A percentile compares a stretch with the other conserved stretches of the same genome.
phyloP scores from a whole-genome alignment of 2,888 invertebrate genomes.

The Thymelicus sylvestris region DNA sequence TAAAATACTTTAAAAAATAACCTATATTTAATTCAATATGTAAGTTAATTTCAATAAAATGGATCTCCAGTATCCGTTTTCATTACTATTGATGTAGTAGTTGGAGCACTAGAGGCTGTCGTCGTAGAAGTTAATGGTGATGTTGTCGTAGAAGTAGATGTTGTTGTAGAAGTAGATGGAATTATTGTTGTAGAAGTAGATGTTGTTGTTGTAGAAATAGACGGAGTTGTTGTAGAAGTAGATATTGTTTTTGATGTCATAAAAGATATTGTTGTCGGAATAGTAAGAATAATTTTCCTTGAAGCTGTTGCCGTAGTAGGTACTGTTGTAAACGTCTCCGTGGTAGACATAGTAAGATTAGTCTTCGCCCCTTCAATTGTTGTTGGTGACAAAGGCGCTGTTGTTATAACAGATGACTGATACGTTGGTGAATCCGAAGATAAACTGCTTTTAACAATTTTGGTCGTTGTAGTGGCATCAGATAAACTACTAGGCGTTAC shows the following conservation, averaged over 20 bases:
- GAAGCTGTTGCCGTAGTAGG: neutral
- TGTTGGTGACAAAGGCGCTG: neutral
- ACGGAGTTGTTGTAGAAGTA: neutral
- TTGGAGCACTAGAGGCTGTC: neutral
- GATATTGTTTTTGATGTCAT: neutral
- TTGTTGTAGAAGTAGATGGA: neutral
- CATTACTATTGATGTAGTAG: constrained; percentile 21
- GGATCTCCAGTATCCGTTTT: constrained; percentile 42
- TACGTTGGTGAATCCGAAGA: neutral
- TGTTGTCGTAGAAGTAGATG: constrained; percentile 7
- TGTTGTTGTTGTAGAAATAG: constrained; percentile 2
- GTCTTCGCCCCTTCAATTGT: neutral
- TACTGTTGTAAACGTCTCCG: neutral
- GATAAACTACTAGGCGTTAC: neutral
- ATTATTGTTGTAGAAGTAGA: neutral
- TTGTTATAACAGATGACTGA: neutral
- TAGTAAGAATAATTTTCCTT: neutral
- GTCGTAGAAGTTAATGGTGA: neutral
- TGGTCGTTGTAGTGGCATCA: neutral
- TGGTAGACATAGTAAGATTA: neutral
- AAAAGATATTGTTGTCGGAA: neutral
- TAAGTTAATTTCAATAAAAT: constrained; percentile 39
- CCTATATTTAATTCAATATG: neutral
- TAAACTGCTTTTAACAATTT: neutral
- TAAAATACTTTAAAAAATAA: neutral